phyloP scores from a whole-genome alignment of 2,888 invertebrate genomes.

The Phania funesta region DNA sequence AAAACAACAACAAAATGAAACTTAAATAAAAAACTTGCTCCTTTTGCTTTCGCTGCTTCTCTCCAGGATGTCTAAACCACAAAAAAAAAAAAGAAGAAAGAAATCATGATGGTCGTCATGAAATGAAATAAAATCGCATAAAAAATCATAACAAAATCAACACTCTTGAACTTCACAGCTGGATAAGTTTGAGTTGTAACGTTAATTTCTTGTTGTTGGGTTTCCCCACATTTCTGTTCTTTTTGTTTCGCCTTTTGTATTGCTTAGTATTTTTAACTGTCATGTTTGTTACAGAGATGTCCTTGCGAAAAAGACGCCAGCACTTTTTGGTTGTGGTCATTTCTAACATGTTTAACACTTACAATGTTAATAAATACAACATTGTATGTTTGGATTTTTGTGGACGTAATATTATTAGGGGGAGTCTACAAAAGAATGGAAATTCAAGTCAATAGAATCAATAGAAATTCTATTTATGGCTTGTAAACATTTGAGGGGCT shows the following conservation, averaged over 20 bases:
- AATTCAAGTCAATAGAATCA: too few relatives aligned
- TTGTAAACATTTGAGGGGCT: too few relatives aligned
- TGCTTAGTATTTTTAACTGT: background rate
- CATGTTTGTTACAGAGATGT: slow-evolving; percentile 41
- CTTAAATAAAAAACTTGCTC: slow-evolving; percentile 1
- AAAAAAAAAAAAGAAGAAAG: slow-evolving; percentile 2
- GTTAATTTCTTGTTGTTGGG: slow-evolving; percentile 4
- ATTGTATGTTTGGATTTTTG: background rate
- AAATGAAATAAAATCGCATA: slow-evolving; percentile 59
- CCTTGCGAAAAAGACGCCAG: slow-evolving; percentile 59
- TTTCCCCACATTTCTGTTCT: slow-evolving; percentile 1
- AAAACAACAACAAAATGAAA: slow-evolving; percentile 10
- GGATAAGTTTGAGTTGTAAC: slow-evolving; percentile 63
- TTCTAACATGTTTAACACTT: slow-evolving; percentile 60
- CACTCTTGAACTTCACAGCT: slow-evolving; percentile 74
- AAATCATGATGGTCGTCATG: slow-evolving; percentile 34
- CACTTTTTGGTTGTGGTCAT: slow-evolving; percentile 61
- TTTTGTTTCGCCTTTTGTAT: slow-evolving; percentile 12
- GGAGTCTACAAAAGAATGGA: background rate
- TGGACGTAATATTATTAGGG: slow-evolving; percentile 11
- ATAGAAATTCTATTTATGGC: too few relatives aligned
- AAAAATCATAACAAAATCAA: slow-evolving; percentile 70
- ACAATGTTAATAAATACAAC: slow-evolving; percentile 51
- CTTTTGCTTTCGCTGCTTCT: slow-evolving; percentile 1
- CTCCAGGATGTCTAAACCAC: slow-evolving; percentile 54